Conservation (phyloP, 2,797 vertebrate genomes). For the Distichodus sexfasciatus region DNA sequence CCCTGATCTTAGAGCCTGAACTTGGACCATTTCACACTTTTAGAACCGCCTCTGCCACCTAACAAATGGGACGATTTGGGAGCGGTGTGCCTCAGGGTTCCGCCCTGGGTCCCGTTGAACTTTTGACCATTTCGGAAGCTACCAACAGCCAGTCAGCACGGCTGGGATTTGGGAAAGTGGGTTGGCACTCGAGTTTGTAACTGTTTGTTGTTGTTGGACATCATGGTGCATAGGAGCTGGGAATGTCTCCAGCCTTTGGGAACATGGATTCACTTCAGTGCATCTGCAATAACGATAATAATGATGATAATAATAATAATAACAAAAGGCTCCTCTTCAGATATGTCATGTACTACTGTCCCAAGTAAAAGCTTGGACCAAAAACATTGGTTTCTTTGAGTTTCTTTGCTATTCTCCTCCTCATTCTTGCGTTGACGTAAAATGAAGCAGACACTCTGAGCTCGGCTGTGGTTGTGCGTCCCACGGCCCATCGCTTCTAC, state of each 20-base stretch:
- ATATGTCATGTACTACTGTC: slow-evolving; percentile 47
- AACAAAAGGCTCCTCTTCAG: slow-evolving; percentile 25
- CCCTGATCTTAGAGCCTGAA: neutral
- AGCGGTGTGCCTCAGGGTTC: slow-evolving; percentile 12
- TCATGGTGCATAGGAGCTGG: slow-evolving; percentile 7
- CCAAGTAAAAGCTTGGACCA: slow-evolving; percentile 48
- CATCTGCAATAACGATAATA: slow-evolving; percentile 45
- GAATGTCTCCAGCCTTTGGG: neutral
- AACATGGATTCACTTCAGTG: slow-evolving; percentile 29
- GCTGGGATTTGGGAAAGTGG: neutral
- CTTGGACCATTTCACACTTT: neutral
- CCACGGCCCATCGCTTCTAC: neutral
- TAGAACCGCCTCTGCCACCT: neutral
- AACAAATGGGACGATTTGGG: neutral
- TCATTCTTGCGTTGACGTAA: neutral
- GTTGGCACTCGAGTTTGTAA: neutral
- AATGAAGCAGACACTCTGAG: slow-evolving; percentile 9
- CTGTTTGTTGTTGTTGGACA: neutral
- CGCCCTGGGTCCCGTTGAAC: neutral
- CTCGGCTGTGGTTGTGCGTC: neutral
- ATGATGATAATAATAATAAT: too few species aligned
- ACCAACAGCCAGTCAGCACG: neutral
- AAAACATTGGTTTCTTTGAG: slow-evolving; percentile 32
- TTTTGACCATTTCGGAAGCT: neutral
- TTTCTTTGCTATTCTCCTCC: neutral